These are phyloP conservation scores for Sesamia inferens DNA, from an alignment of 2,888 invertebrate species.

Conservation along the genomic window DNA sequence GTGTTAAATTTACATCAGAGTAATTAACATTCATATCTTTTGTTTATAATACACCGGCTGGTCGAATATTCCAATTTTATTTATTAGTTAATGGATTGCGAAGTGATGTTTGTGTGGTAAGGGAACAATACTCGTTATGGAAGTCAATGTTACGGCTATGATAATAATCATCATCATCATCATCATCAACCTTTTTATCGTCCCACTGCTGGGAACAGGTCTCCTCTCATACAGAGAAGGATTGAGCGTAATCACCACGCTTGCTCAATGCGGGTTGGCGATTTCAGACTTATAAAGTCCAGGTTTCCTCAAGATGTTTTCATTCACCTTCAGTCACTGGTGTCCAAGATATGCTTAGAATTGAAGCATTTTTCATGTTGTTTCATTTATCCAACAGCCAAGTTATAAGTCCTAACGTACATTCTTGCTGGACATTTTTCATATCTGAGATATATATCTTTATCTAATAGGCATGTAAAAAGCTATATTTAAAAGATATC, in stretches of 20 bases:
- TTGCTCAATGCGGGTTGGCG: too few species aligned
- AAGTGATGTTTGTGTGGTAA: constrained; percentile 15
- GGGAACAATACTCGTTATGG: background rate
- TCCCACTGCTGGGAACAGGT: too few species aligned
- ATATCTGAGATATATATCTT: constrained; percentile 2
- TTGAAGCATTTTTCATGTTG: background rate
- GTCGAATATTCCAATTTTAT: constrained; percentile 44
- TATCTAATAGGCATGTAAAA: background rate
- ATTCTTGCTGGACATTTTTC: constrained; percentile 5
- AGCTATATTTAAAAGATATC: constrained; percentile 3
- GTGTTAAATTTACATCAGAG: constrained; percentile 62
- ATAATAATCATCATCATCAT: too few species aligned
- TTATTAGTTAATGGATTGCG: constrained; percentile 34
- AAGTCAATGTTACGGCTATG: background rate
- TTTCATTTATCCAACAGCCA: background rate
- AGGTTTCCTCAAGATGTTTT: too few species aligned
- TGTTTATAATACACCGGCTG: constrained; percentile 45
- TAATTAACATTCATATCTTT: constrained; percentile 61
- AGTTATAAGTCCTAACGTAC: constrained; percentile 1
- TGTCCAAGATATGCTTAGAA: too few species aligned
- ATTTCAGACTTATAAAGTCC: too few species aligned
- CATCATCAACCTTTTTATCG: too few species aligned
- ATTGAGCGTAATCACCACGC: too few species aligned
- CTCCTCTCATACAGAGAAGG: too few species aligned
- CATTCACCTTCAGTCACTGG: too few species aligned